Base-by-base conservation (phyloP, 2,113 vertebrate genomes). In the Amblyornis subalaris region DNA sequence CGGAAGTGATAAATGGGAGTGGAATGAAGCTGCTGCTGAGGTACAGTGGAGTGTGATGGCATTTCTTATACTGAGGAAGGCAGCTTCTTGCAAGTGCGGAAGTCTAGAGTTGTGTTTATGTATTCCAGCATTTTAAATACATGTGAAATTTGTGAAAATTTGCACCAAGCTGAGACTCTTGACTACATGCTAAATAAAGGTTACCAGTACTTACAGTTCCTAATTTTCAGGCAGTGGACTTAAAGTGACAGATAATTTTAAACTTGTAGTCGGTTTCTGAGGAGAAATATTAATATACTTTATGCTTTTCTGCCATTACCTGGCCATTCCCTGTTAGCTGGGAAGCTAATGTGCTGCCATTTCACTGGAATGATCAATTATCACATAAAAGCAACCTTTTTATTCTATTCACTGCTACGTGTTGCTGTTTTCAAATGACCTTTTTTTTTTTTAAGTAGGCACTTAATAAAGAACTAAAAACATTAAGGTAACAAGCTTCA, bases 11-110 rank as follows among this genome's bases (percentile, higher is more conserved):
- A 42, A 71, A 69, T 33, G 28, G 73, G 31, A 72, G 36, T 1
- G 0, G 42, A 45, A 69, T 58, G 4, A 85, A 89, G 55, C 22
- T 61, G 10, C 35, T 85, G 74, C 25, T 66, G 4, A 31, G 36
- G 55, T n/a, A 40, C 67, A 67, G 69, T 0, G 0, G 50, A 17
- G n/a, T 1, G 1, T 35, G 74, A 12, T 60, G 75, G 51, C 74
- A 45, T 47, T 88, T 65, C 55, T 65, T 24, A 7, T 1, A 19
- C 26, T 1, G 2, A 47, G 78, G 28, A 71, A 65, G 57, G 53
- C 62, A 60, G n/a, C 28, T 40, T n/a, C 10, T 3, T 57, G 23
- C 36, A 50, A 33, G n/a, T 0, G 0, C 8, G 35, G 28, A 53
- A 53, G 1, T 48, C 65, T 75, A 5, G 42, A 12, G 29, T 16